A percentile compares a stretch with the other conserved stretches of the same genome.
Evolutionary conservation across 2,113 vertebrate species (phyloP).

Genomic region (Stigmatopora nigra): DNA sequence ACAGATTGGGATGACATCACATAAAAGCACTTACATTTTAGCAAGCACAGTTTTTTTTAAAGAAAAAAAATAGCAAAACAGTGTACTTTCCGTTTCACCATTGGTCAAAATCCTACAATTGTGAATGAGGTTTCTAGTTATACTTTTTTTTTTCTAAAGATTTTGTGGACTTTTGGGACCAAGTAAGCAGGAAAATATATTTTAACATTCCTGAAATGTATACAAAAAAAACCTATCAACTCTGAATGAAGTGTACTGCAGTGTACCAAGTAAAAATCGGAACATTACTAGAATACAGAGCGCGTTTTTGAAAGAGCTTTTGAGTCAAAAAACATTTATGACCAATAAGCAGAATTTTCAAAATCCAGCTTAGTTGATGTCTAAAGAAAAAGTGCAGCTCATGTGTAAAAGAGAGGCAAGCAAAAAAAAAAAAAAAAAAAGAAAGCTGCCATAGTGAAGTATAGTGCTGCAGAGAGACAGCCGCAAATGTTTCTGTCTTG

Average conservation of each 20-base stretch:
- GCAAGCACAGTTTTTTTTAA: constrained; percentile 3
- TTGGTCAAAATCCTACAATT: neutral
- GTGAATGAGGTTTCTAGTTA: neutral
- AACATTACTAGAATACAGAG: too few species aligned
- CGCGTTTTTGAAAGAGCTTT: neutral
- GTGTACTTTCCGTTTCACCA: constrained; percentile 17
- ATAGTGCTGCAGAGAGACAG: constrained; percentile 32
- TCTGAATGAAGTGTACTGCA: too few species aligned
- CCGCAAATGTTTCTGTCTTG: constrained; percentile 40
- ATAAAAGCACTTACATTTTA: neutral
- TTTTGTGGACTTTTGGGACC: neutral
- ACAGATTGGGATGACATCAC: neutral
- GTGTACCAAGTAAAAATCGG: too few species aligned
- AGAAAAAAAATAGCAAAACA: neutral
- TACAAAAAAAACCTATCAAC: too few species aligned
- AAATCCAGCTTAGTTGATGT: constrained; percentile 1
- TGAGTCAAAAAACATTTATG: neutral
- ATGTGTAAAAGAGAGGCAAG: constrained; percentile 10
- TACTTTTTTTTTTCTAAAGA: constrained; percentile 1
- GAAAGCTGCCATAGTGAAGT: constrained; percentile 13
- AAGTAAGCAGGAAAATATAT: neutral
- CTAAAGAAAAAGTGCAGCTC: constrained; percentile 9
- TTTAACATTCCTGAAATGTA: neutral
- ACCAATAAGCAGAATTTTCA: constrained; percentile 11
- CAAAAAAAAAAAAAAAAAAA: neutral